phyloP scores from a whole-genome alignment of 2,797 vertebrate genomes.

The Spondyliosoma cantharus region DNA sequence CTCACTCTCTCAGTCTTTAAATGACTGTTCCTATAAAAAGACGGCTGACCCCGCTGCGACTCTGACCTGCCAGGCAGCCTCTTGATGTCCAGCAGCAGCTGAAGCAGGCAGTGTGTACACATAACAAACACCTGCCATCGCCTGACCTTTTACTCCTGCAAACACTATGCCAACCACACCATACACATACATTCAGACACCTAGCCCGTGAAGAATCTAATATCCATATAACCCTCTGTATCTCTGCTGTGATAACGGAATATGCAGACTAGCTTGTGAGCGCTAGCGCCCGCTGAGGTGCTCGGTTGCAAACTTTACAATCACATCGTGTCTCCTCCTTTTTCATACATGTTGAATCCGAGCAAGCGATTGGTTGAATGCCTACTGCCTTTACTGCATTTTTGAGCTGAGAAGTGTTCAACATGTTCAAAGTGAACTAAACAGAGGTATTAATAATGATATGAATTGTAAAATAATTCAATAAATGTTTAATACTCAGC shows the following conservation, averaged over 20 bases:
- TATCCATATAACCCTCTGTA: constrained; percentile 18
- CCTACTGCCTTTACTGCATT: background rate
- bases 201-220: constrained; percentile 8
- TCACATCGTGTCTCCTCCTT: background rate
- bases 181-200: constrained; percentile 25
- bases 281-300: background rate
- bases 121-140: constrained; percentile 70
- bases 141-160: constrained; percentile 72
- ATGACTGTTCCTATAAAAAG: constrained; percentile 85
- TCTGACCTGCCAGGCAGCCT: constrained; percentile 49
- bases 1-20: constrained; percentile 69
- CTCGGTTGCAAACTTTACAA: constrained; percentile 26
- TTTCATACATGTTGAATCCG: background rate
- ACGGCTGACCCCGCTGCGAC: constrained; percentile 60
- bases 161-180: constrained; percentile 39
- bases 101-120: constrained; percentile 68
- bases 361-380: background rate
- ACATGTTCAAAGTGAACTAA: background rate
- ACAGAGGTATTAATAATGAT: background rate
- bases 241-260: constrained; percentile 6
- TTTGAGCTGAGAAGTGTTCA: background rate
- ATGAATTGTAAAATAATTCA: background rate
- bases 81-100: constrained; percentile 82
- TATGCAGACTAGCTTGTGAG: background rate
- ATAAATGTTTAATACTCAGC: background rate